Evolutionary conservation across 1,140 invertebrate species (phyloP).

Genomic region (Drosophila nannoptera): DNA sequence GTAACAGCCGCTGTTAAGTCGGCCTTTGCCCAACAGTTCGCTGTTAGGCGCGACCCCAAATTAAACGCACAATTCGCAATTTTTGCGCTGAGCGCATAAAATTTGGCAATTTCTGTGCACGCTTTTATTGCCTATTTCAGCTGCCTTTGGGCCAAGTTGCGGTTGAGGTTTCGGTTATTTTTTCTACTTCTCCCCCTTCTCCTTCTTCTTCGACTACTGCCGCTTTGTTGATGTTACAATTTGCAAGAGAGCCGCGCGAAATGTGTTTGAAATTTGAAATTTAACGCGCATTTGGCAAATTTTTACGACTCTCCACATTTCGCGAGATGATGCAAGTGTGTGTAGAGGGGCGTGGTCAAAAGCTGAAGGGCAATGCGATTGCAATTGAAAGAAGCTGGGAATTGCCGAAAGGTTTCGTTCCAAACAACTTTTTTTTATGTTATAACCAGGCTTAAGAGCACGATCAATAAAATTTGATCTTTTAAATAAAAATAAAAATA

Average conservation of each 20-base stretch:
- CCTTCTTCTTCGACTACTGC: not conserved
- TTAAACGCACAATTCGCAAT: constrained; percentile 59
- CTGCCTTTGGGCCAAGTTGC: constrained; percentile 47
- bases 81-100: constrained; percentile 61
- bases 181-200: not conserved
- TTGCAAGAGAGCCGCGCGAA: constrained; percentile 34
- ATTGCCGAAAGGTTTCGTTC: too few relatives aligned
- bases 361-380: not conserved
- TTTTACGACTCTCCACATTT: constrained; percentile 35
- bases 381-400: not conserved
- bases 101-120: constrained; percentile 62
- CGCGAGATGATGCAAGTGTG: constrained; percentile 12
- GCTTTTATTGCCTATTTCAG: constrained; percentile 36
- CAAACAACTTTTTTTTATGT: too few relatives aligned
- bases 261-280: constrained; percentile 63
- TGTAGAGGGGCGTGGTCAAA: constrained; percentile 10
- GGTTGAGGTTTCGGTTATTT: constrained; percentile 23
- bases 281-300: constrained; percentile 38
- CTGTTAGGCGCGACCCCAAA: constrained; percentile 59
- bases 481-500: too few relatives aligned
- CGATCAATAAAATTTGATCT: too few relatives aligned
- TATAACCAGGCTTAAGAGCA: too few relatives aligned
- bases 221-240: constrained; percentile 35
- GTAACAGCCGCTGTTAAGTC: constrained; percentile 31
- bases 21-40: constrained; percentile 48